Base-by-base conservation (phyloP, 1,140 invertebrate genomes). In the Nasonia giraulti region DNA sequence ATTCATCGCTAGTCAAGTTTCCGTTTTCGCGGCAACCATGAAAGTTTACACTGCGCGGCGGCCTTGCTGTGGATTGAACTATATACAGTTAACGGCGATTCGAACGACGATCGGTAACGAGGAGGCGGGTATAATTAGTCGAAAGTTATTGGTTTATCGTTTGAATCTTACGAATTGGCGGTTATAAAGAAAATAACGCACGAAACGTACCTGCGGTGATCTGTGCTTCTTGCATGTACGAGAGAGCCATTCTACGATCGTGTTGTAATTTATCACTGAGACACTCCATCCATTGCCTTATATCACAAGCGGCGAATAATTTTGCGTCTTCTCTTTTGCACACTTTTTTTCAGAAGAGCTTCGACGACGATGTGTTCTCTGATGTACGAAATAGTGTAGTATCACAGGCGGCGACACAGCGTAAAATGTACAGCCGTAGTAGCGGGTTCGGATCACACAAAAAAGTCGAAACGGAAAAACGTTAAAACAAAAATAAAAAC, bases 241-340 rank as follows among this genome's bases (percentile, higher is more conserved):
- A 90, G 66, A 92, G 88, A 90, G 92, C 91, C 91, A 92, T 92
- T 88, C 89, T 92, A 89, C 87, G 88, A 89, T 88, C 87, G 87
- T 85, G 71, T 87, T 89, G 73, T 20, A 82, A 33, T 80, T 82
- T 88, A 80, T 89, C 90, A 90, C 90, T 89, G 84, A 85, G 80
- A 89, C 88, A 91, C 90, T 91, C 89, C 91, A 92, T 90, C 85
- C 89, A 91, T 87, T 86, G 47, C 75, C 68, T 71, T 62, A 47
- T 40, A 62, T 44, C 79, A 85, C 80, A 82, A 80, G 50, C 68
- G 2, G 12, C 0, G 23, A 79, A 77, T 55, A 44, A 44, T 44
- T 23, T 75, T 17, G 73, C 17, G 37, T 75, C 37, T 37, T 7
- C 74, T 75, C 2, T 8, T 20, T 73, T 7, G 27, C 69, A 14